Evolutionary conservation across 2,113 vertebrate species (phyloP).

Genomic region (Pelecanoides urinatrix): DNA sequence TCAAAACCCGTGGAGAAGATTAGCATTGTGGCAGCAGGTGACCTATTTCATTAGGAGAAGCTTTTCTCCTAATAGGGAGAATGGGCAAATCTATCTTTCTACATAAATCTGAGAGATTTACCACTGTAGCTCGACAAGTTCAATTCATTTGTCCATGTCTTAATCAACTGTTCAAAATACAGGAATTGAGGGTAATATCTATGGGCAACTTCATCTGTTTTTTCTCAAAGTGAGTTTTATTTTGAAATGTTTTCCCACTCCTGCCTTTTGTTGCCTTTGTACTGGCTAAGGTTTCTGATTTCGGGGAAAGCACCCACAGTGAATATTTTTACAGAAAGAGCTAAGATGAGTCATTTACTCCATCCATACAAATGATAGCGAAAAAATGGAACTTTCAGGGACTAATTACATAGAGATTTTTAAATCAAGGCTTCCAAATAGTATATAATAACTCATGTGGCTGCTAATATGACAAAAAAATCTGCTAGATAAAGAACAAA

Average conservation of each 20-base stretch:
- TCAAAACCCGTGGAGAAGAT: not conserved
- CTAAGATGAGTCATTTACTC: not conserved
- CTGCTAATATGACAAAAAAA: not conserved
- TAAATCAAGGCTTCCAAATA: not conserved
- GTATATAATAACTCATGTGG: not conserved
- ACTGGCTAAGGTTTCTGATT: not conserved
- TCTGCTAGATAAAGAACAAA: not conserved
- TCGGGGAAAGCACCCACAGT: not conserved
- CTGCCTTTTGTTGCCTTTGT: not conserved
- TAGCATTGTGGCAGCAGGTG: not conserved
- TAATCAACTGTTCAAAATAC: not conserved
- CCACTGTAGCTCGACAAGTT: not conserved
- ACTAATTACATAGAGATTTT: not conserved
- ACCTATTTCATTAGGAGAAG: not conserved
- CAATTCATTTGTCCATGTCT: not conserved
- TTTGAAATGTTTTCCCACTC: not conserved
- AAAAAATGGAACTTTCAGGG: not conserved
- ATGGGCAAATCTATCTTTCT: not conserved
- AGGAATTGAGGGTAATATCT: not conserved
- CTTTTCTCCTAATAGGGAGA: not conserved
- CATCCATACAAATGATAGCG: not conserved
- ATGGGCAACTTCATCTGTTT: not conserved
- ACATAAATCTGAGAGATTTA: not conserved
- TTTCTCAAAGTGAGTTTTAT: not conserved
- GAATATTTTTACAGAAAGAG: not conserved